phyloP scores from a whole-genome alignment of 2,113 vertebrate species.

The Romanogobio albipinnatus region DNA sequence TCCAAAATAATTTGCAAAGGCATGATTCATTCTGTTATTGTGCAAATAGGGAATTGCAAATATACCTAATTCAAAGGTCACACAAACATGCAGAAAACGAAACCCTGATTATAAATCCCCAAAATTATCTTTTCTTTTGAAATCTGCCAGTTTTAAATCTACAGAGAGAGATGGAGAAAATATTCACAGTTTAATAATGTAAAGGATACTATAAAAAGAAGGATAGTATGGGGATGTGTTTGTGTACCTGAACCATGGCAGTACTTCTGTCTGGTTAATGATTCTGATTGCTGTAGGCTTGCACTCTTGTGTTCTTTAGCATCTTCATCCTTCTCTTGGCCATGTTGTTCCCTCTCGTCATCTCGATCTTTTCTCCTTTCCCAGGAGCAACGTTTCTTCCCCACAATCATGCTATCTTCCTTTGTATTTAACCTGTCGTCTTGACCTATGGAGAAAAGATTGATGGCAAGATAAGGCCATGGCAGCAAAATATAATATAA shows the following conservation, averaged over 20 bases:
- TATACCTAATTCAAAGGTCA: constrained; percentile 27
- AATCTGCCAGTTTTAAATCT: background rate
- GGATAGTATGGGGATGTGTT: background rate
- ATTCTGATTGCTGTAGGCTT: background rate
- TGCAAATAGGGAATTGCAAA: constrained; percentile 36
- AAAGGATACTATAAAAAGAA: background rate
- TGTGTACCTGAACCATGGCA: background rate
- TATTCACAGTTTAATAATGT: background rate
- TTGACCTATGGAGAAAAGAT: constrained; percentile 16
- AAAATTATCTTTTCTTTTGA: constrained; percentile 3
- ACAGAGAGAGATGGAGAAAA: background rate
- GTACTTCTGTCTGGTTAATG: background rate
- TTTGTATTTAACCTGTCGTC: constrained; percentile 13
- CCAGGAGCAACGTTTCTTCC: background rate
- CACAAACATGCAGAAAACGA: background rate
- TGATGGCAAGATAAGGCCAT: background rate
- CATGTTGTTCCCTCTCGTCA: background rate
- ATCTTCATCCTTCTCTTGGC: constrained; percentile 11
- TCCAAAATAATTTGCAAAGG: constrained; percentile 16
- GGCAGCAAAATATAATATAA: background rate
- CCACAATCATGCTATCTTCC: background rate
- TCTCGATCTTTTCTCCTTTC: constrained; percentile 2
- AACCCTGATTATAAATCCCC: constrained; percentile 13
- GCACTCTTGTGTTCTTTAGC: background rate
- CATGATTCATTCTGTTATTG: constrained; percentile 5